Evolutionary conservation across 2,888 invertebrate genomes (phyloP).

Genomic region (Agrotis exclamationis): DNA sequence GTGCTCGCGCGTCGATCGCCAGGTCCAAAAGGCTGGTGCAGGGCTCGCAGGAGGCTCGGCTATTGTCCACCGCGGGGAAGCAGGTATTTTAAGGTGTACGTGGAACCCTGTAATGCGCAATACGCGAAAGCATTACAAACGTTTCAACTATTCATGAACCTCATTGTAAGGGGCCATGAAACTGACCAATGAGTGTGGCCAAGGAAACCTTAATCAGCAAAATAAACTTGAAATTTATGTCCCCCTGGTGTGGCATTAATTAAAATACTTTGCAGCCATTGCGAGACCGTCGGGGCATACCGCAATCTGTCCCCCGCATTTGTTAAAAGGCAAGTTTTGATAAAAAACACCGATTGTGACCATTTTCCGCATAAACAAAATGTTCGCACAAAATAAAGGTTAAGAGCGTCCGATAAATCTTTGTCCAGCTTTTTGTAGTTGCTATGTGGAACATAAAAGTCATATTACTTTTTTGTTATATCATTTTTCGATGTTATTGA

Average conservation of each 20-base stretch:
- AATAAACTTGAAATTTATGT: conserved; percentile 82
- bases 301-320: conserved; percentile 78
- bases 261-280: conserved; percentile 83
- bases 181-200: conserved; percentile 64
- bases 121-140: no score
- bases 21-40: no score
- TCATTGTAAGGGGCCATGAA: conserved; percentile 31
- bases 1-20: no score
- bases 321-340: conserved; percentile 72
- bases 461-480: conserved; percentile 69
- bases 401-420: conserved; percentile 63
- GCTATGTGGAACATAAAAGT: conserved; percentile 63
- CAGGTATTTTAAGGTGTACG: no score
- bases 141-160: conserved; percentile 26
- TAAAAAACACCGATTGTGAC: conserved; percentile 71
- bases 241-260: conserved; percentile 82
- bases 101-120: no score
- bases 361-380: conserved; percentile 64
- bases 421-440: conserved; percentile 61
- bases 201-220: conserved; percentile 78
- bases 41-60: no score
- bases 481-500: conserved; percentile 52
- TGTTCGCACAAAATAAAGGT: conserved; percentile 64
- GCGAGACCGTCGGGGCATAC: conserved; percentile 70
- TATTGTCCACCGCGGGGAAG: no score